A percentile compares a stretch with the other conserved stretches of the same genome.
These are phyloP conservation scores for Lytechinus pictus DNA, from an alignment of 35 echinoderm and acorn worm species.

Conservation along the genomic window DNA sequence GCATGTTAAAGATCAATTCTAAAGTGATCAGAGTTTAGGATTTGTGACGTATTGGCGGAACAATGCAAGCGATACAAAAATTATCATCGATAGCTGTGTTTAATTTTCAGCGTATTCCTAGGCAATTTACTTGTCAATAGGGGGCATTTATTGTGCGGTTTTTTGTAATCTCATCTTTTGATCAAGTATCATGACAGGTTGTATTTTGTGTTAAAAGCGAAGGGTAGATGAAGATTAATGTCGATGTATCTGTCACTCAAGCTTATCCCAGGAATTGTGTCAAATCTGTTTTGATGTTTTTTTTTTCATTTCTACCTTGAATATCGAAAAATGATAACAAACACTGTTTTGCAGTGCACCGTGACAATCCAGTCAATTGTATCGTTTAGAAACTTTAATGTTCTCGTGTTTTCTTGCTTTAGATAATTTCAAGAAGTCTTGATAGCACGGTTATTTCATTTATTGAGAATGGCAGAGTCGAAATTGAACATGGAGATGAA, in stretches of 20 bases:
- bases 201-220: not conserved
- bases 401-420: not conserved
- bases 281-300: not conserved
- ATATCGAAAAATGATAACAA: not conserved
- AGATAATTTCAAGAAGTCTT: no score
- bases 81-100: not conserved
- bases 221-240: not conserved
- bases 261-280: not conserved
- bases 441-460: not conserved
- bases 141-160: not conserved
- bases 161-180: constrained; percentile 11
- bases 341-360: not conserved
- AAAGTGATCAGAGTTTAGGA: not conserved
- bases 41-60: not conserved
- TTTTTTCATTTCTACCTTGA: not conserved
- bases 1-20: not conserved
- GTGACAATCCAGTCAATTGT: not conserved
- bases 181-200: not conserved
- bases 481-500: not conserved
- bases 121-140: constrained; percentile 12
- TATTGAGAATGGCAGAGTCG: not conserved
- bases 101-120: not conserved
- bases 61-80: not conserved
- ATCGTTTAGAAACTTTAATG: not conserved
- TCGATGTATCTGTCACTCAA: not conserved